Conservation (phyloP, 2,113 vertebrate species). For the Mustela nigripes region DNA sequence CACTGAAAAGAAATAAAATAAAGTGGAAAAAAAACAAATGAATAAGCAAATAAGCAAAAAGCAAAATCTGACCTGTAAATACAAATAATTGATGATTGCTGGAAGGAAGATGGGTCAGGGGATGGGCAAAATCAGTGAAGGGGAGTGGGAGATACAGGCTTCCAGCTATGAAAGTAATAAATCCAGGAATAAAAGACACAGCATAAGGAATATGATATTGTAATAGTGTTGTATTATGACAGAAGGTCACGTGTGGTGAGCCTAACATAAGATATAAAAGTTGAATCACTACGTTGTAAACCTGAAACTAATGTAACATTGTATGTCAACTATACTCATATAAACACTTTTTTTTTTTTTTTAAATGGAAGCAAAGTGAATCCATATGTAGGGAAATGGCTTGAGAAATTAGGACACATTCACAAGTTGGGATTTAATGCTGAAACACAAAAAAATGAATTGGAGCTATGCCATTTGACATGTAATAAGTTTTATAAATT, state of each 20-base stretch:
- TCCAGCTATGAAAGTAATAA: background rate
- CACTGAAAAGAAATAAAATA: too few species aligned
- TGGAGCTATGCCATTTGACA: background rate
- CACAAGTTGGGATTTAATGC: background rate
- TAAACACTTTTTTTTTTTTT: background rate
- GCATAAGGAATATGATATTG: background rate
- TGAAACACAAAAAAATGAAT: background rate
- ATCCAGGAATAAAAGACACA: background rate
- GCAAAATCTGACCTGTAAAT: background rate
- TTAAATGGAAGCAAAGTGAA: background rate
- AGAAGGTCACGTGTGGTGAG: background rate
- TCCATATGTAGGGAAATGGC: background rate
- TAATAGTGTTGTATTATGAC: background rate
- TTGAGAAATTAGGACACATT: constrained; percentile 17
- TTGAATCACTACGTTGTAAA: background rate
- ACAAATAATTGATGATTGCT: background rate
- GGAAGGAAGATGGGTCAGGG: background rate
- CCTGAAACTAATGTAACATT: background rate
- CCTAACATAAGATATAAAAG: background rate
- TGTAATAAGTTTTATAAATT: background rate
- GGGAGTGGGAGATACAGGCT: background rate
- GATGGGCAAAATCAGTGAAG: background rate
- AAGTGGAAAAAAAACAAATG: too few species aligned
- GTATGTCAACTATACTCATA: background rate
- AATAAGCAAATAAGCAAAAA: background rate